Evolutionary conservation across 2,888 invertebrate species (phyloP).

Genomic region (Plemyria rubiginata): DNA sequence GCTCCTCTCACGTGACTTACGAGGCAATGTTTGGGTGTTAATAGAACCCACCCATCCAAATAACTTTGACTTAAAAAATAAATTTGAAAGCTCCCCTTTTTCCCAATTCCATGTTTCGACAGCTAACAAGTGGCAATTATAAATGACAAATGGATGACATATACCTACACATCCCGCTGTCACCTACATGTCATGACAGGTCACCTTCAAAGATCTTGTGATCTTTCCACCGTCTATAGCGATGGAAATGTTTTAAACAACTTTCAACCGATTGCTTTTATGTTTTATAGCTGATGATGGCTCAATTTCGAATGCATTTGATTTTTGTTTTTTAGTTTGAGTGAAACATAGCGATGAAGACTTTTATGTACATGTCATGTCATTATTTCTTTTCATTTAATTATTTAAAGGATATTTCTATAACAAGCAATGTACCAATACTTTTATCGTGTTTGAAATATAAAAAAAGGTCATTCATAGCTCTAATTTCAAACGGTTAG

Average conservation of each 20-base stretch:
- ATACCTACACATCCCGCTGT: slow-evolving; percentile 48
- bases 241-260: slow-evolving; percentile 22
- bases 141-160: slow-evolving; percentile 83
- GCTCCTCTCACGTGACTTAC: no score
- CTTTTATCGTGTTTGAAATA: no score
- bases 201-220: slow-evolving; percentile 65
- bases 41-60: no score
- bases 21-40: no score
- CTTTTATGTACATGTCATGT: no score
- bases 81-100: slow-evolving; percentile 8
- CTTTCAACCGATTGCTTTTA: slow-evolving; percentile 6
- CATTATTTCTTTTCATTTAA: no score
- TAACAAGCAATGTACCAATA: no score
- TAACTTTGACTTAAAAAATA: background rate
- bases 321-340: background rate
- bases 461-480: no score
- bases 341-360: background rate
- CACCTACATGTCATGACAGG: slow-evolving; percentile 59
- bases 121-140: slow-evolving; percentile 81
- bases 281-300: slow-evolving; percentile 5
- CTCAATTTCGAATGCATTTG: slow-evolving; percentile 9
- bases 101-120: slow-evolving; percentile 58
- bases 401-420: no score
- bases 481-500: no score
- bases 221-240: slow-evolving; percentile 57